These are phyloP conservation scores for Fukomys damarensis DNA, from an alignment of 2,113 vertebrate genomes.

Conservation along the genomic window DNA sequence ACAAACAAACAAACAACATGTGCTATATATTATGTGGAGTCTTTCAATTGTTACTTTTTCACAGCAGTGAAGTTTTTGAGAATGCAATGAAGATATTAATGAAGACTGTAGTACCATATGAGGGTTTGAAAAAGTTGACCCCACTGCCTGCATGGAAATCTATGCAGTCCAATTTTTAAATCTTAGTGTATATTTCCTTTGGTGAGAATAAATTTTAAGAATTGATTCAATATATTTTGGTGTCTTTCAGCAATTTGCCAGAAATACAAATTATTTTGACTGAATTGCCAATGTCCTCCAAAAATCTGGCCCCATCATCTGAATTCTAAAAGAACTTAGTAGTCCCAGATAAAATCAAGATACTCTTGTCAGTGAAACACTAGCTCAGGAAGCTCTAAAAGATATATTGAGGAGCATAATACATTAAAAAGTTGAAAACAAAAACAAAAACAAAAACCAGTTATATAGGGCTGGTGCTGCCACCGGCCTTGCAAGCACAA, in stretches of 20 bases:
- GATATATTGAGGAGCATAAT: fast-evolving
- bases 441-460: too few relatives aligned
- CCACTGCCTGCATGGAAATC: not conserved
- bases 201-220: not conserved
- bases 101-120: not conserved
- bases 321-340: not conserved
- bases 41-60: not conserved
- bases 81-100: not conserved
- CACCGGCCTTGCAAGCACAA: too few relatives aligned
- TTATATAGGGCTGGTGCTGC: too few relatives aligned
- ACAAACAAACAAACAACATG: too few relatives aligned
- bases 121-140: not conserved
- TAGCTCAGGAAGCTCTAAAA: not conserved
- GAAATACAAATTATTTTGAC: not conserved
- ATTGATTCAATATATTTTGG: not conserved
- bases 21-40: not conserved
- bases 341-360: not conserved
- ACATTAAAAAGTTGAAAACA: too few relatives aligned
- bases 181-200: not conserved
- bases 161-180: not conserved
- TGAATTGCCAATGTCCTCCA: not conserved
- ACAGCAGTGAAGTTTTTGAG: not conserved
- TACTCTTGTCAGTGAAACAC: not conserved
- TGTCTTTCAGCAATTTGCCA: not conserved
- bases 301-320: not conserved